Evolutionary conservation across 2,888 invertebrate genomes (phyloP).

Genomic region (Pandemis cinnamomeana): DNA sequence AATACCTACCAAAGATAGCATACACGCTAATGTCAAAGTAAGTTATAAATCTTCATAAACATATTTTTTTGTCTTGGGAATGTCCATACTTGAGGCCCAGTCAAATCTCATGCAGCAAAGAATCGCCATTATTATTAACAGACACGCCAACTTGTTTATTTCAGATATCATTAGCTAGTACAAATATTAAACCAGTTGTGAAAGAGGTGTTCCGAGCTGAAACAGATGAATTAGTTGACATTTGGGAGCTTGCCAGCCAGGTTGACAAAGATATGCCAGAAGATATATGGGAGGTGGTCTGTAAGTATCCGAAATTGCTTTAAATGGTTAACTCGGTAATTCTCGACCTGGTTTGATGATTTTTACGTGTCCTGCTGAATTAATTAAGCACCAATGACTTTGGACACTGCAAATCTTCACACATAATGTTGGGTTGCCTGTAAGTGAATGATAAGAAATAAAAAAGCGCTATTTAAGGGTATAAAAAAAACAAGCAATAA

Average conservation of each 20-base stretch:
- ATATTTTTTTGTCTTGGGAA: too few relatives aligned
- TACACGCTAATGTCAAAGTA: constrained; percentile 60
- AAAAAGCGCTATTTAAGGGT: too few relatives aligned
- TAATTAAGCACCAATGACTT: too few relatives aligned
- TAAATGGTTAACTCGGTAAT: not conserved
- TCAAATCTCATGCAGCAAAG: too few relatives aligned
- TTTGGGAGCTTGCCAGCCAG: constrained; percentile 76
- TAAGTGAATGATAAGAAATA: too few relatives aligned
- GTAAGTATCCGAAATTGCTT: constrained; percentile 55
- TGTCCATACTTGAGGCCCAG: too few relatives aligned
- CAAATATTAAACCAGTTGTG: constrained; percentile 53
- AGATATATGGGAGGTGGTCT: constrained; percentile 75
- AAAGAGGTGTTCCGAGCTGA: constrained; percentile 60
- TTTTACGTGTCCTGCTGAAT: too few relatives aligned
- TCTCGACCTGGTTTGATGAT: too few relatives aligned
- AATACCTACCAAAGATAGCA: constrained; percentile 60
- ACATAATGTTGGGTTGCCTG: too few relatives aligned
- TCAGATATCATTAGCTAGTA: constrained; percentile 64
- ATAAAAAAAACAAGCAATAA: too few relatives aligned
- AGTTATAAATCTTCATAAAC: constrained; percentile 31
- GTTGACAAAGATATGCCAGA: constrained; percentile 74
- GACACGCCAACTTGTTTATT: constrained; percentile 37
- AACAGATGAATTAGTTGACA: constrained; percentile 58
- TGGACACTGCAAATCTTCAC: not conserved
- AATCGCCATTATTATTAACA: too few relatives aligned